Evolutionary conservation across 2,113 vertebrate species (phyloP), one percentile per base, ranked within the genome.

Genomic region (Leucopsar rothschildi): DNA sequence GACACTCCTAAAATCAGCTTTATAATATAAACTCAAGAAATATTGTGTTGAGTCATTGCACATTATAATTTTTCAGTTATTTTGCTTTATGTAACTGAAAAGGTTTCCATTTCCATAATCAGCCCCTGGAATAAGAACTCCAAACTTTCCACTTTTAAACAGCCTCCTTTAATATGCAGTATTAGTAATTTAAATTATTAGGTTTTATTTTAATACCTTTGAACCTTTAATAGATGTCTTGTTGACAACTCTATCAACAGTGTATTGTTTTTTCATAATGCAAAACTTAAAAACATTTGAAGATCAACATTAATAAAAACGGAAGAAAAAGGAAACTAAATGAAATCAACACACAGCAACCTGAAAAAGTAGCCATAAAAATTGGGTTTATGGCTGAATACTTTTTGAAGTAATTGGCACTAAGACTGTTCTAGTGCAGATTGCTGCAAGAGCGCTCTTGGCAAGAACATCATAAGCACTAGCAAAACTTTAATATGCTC

Each of bases 401-500:
- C 82, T 98, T 98, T 98, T 97, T 98, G 97, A 98, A 98, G 98
- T 98, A 98, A 98, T 98, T 98, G 98, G 97, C 97, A 98, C 97
- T 98, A 98, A 98, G 98, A 96, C 95, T 94, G 93, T 96, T 97
- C 92, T 91, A 96, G 92, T 88, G 92, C 96, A 98, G 97, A 98
- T 97, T 98, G 98, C 98, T 98, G 96, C 97, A 98, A 98, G 98
- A 98, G 88, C 33, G 98, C 98, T 98, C 98, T 98, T 98, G 98
- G 98, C 98, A 98, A 99, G 98, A 98, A 98, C 98, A 98, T 98
- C 98, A 98, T 94, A 98, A 97, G 97, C 98, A 91, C 96, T 93
- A 98, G 98, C 96, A 96, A 98, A 98, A 98, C 98, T 98, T 99
- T 98, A 98, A 99, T 98, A 98, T 98, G 97, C 97, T 98, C 97